Evolutionary conservation across 2,888 invertebrate genomes (phyloP), one percentile per base, ranked within the genome.

Genomic region (Rhingia campestris): DNA sequence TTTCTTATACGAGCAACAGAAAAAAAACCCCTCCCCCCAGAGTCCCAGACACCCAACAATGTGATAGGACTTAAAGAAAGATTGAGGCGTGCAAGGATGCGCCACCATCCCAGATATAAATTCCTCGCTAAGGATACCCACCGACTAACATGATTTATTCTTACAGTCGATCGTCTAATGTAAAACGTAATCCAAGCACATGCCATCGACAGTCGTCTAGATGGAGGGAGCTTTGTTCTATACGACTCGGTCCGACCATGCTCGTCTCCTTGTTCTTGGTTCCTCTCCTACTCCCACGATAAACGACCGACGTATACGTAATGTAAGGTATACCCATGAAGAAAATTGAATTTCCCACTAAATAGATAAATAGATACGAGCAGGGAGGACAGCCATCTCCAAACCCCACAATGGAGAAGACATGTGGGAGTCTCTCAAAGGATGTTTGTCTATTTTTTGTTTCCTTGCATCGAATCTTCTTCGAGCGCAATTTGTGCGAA

Each of bases 271-370:
- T 39, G 3, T 41, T 14, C 22, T 22, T 22, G 22, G 22, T 2
- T 22, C 22, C 22, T 59, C 33, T 35, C 54, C 22, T 43, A 39
- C 59, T 33, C 12, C 54, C 7, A 37, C 35, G 61, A 41, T 49
- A 41, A 63, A 63, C 43, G 63, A 22, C 22, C 22, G 6, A 45
- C 33, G 32, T 10, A 9, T 2, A 33, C n/a, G 35, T n/a, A 33
- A n/a, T 7, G n/a, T 32, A 7, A n/a, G 4, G 39, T 33, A 10
- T 22, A 1, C 22, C 22, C 22, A 73, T 72, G 66, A 41, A 66
- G 81, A 67, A 82, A 82, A 82, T 82, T 82, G 67, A 82, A 82
- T 82, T 82, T 82, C 69, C 82, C 53, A 69, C 63, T 45, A 77
- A 77, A 82, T 77, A 82, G 77, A 82, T 77, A 77, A 77, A 74